Conservation (phyloP, 2,888 invertebrate genomes). For the Lithophane ornitopus region DNA sequence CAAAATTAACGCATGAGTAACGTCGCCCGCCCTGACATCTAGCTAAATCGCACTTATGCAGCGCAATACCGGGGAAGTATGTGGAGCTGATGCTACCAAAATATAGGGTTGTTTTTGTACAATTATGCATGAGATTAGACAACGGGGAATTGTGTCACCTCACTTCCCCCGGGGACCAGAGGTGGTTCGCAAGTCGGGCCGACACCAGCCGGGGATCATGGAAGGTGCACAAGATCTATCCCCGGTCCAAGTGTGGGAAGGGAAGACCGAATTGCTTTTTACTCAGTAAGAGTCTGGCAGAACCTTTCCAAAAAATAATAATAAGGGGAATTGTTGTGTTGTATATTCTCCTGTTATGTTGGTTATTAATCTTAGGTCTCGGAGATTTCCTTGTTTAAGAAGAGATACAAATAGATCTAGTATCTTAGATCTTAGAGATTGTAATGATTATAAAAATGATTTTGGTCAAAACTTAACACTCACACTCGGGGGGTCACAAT, state of each 20-base stretch:
- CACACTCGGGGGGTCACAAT: not conserved
- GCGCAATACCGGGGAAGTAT: slow-evolving; percentile 63
- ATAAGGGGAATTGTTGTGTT: not conserved
- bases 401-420: not conserved
- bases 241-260: too few relatives aligned
- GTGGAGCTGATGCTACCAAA: slow-evolving; percentile 70
- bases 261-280: too few relatives aligned
- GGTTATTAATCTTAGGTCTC: not conserved
- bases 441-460: not conserved
- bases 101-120: not conserved
- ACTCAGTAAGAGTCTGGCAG: too few relatives aligned
- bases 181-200: too few relatives aligned
- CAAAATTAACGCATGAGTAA: slow-evolving; percentile 89
- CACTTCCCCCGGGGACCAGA: too few relatives aligned
- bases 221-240: too few relatives aligned
- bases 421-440: not conserved
- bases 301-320: too few relatives aligned
- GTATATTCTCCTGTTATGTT: not conserved
- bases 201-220: too few relatives aligned
- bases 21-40: slow-evolving; percentile 86
- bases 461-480: not conserved
- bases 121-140: too few relatives aligned
- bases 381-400: not conserved
- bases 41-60: slow-evolving; percentile 87
- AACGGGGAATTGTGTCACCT: too few relatives aligned